Conservation (phyloP, 2,797 vertebrate species). For the Buceros bicornis region DNA sequence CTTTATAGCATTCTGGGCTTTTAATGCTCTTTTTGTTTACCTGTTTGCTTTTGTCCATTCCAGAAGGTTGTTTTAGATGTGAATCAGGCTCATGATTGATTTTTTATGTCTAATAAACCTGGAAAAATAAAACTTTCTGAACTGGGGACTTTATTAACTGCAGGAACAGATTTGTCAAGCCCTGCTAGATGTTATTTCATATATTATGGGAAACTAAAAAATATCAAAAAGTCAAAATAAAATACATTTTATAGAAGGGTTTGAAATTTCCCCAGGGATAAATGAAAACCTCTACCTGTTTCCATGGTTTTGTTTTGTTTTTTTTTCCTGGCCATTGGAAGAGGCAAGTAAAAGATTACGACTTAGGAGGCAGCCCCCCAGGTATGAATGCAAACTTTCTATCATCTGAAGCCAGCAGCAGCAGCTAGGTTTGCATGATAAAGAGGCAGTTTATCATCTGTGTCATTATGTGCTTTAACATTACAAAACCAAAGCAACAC, state of each 20-base stretch:
- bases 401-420: neutral
- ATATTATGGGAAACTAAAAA: neutral
- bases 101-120: slow-evolving; percentile 32
- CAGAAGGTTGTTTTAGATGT: neutral
- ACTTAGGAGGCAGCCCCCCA: neutral
- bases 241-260: neutral
- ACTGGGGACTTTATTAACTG: neutral
- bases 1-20: neutral
- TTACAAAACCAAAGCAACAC: neutral
- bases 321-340: neutral
- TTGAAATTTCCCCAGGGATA: slow-evolving; percentile 18
- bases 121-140: slow-evolving; percentile 1
- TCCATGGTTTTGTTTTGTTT: neutral
- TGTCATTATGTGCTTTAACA: neutral
- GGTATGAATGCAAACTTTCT: neutral
- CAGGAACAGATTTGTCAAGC: slow-evolving; percentile 8
- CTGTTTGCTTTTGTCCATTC: neutral
- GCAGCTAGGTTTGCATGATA: neutral
- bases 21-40: neutral
- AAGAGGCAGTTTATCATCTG: neutral
- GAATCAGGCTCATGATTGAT: neutral
- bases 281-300: neutral
- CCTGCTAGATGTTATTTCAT: slow-evolving; percentile 1
- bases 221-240: neutral
- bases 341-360: neutral